Conservation (phyloP, 2,888 invertebrate species). For the Dugesia japonica region DNA sequence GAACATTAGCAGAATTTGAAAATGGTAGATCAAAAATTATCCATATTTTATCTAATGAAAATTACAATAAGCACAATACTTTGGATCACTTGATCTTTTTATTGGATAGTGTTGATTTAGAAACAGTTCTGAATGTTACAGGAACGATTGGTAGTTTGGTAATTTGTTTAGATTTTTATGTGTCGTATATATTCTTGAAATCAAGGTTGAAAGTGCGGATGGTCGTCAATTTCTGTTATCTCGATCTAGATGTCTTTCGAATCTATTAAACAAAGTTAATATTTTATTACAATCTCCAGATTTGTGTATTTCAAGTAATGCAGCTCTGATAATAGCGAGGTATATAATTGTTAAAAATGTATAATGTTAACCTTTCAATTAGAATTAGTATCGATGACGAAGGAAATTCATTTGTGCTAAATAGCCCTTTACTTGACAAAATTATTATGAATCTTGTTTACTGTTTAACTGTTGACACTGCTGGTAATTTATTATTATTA, state of each 20-base stretch:
- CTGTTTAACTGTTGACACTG: neutral
- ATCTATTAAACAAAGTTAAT: neutral
- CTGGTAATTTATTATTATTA: neutral
- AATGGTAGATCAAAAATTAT: conserved; percentile 6
- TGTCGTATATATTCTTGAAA: too few relatives aligned
- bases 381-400: neutral
- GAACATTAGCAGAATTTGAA: conserved; percentile 9
- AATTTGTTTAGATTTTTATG: neutral
- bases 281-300: neutral
- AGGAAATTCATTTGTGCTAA: neutral
- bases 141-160: neutral
- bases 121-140: neutral
- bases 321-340: neutral
- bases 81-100: neutral
- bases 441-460: neutral
- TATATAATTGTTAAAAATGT: neutral
- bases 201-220: neutral
- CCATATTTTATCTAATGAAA: neutral
- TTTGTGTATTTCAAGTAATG: neutral
- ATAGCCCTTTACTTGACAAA: neutral
- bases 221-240: neutral
- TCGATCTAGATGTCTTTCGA: neutral
- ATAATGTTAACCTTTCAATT: neutral
- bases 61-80: neutral
- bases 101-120: neutral